Percentiles rank a stretch among this genome's conserved stretches.
These are phyloP conservation scores for Stramonita haemastoma DNA, from an alignment of 2,888 invertebrate species.

Conservation along the genomic window DNA sequence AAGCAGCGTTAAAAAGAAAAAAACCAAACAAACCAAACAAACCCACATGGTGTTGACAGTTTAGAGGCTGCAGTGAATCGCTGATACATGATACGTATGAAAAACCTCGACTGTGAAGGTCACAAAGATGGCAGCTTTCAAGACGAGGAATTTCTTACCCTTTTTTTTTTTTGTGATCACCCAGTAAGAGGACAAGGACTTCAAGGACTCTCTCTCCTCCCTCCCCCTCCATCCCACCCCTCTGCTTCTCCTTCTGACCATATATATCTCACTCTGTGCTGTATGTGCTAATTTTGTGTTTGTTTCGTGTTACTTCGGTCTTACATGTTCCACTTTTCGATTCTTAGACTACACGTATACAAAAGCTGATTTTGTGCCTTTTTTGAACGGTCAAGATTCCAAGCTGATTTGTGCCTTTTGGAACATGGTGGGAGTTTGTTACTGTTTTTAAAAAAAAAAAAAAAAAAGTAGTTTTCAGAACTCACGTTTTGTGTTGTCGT, in stretches of 20 bases:
- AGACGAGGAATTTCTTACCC: no score
- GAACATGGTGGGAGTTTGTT: not conserved
- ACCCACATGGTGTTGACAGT: no score
- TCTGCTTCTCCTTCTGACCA: not conserved
- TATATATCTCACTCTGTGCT: not conserved
- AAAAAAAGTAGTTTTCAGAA: not conserved
- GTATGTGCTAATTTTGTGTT: not conserved
- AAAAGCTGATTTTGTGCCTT: conserved; percentile 21
- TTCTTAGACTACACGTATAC: no score
- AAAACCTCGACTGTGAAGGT: no score
- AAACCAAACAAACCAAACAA: no score
- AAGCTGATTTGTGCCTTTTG: conserved; percentile 19
- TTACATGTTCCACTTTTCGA: not conserved
- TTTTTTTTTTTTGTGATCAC: no score
- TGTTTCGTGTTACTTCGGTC: not conserved
- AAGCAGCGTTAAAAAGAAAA: no score
- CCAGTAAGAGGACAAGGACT: no score
- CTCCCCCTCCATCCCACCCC: not conserved
- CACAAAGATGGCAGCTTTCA: no score
- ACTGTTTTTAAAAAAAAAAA: not conserved
- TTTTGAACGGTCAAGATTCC: not conserved
- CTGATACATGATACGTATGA: no score
- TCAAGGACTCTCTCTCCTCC: not conserved
- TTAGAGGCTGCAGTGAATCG: no score
- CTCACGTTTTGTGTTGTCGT: not conserved